phyloP scores from a whole-genome alignment of 2,888 invertebrate genomes.

The Eurois occulta region DNA sequence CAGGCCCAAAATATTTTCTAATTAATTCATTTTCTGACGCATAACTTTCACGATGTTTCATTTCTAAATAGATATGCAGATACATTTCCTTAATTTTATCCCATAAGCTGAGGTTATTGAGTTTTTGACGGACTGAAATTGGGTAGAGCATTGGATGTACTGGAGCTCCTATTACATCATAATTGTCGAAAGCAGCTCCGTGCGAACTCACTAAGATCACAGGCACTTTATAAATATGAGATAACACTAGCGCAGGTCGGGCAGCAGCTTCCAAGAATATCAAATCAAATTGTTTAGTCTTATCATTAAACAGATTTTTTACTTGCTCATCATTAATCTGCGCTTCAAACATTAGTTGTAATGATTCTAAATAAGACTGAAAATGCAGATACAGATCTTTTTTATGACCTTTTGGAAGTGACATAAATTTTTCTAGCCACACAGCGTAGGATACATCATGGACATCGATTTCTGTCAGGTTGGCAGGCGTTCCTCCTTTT shows the following conservation, averaged over 20 bases:
- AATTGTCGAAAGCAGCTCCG: constrained; percentile 22
- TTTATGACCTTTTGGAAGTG: constrained; percentile 35
- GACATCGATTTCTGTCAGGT: constrained; percentile 77
- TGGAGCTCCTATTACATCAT: constrained; percentile 41
- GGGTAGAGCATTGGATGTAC: constrained; percentile 47
- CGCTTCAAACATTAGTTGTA: constrained; percentile 50
- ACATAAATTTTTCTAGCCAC: constrained; percentile 43
- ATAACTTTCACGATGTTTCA: not conserved
- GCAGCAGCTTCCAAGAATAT: constrained; percentile 59
- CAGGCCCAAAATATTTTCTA: constrained; percentile 42
- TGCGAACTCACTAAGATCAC: constrained; percentile 62
- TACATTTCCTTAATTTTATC: constrained; percentile 59
- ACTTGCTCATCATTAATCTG: constrained; percentile 60
- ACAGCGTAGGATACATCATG: constrained; percentile 75
- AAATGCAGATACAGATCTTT: constrained; percentile 8
- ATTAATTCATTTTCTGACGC: constrained; percentile 24
- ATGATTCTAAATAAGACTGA: constrained; percentile 21
- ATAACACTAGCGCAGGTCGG: constrained; percentile 52
- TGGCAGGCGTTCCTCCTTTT: constrained; percentile 74
- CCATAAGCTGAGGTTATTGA: constrained; percentile 52
- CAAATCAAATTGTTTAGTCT: constrained; percentile 62
- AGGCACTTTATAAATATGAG: constrained; percentile 65
- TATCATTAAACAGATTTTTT: constrained; percentile 51
- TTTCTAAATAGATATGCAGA: constrained; percentile 15
- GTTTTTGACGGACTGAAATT: constrained; percentile 2